phyloP scores from a whole-genome alignment of 1,140 invertebrate genomes.

The Bombus soroeensis region DNA sequence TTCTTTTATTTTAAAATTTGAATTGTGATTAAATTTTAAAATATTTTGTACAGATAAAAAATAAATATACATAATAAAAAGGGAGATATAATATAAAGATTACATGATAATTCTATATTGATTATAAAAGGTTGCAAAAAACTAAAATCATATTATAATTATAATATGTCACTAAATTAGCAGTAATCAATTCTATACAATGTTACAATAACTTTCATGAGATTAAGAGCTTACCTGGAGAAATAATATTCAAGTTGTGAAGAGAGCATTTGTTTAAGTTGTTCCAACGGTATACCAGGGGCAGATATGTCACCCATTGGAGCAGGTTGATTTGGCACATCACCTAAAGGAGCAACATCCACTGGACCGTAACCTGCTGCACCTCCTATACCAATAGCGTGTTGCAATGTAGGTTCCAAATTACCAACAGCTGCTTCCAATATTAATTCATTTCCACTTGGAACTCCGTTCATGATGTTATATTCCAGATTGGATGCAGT shows the following conservation, averaged over 20 bases:
- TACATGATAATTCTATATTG: not conserved
- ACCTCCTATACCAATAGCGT: constrained; percentile 79
- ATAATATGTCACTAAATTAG: not conserved
- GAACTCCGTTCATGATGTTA: constrained; percentile 81
- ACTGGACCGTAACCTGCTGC: constrained; percentile 78
- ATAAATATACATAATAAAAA: not conserved
- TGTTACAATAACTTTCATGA: not conserved
- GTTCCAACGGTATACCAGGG: constrained; percentile 85
- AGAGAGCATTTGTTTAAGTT: constrained; percentile 91
- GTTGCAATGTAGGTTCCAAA: constrained; percentile 77
- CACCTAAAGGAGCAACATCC: constrained; percentile 76
- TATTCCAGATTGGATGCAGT: constrained; percentile 79
- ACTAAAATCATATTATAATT: not conserved
- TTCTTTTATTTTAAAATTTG: not conserved
- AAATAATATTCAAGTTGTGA: constrained; percentile 95
- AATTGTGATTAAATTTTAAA: not conserved
- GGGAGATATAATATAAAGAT: not conserved
- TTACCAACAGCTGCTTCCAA: constrained; percentile 78
- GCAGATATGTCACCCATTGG: constrained; percentile 78
- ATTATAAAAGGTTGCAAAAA: not conserved
- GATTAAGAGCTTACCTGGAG: constrained; percentile 85
- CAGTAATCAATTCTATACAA: not conserved
- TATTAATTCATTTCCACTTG: constrained; percentile 79
- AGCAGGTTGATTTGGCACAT: constrained; percentile 73
- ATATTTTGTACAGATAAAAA: not conserved